A percentile compares a stretch with the other conserved stretches of the same genome.
Evolutionary conservation across 2,888 invertebrate genomes (phyloP).

Genomic region (Bedellia somnulentella): DNA sequence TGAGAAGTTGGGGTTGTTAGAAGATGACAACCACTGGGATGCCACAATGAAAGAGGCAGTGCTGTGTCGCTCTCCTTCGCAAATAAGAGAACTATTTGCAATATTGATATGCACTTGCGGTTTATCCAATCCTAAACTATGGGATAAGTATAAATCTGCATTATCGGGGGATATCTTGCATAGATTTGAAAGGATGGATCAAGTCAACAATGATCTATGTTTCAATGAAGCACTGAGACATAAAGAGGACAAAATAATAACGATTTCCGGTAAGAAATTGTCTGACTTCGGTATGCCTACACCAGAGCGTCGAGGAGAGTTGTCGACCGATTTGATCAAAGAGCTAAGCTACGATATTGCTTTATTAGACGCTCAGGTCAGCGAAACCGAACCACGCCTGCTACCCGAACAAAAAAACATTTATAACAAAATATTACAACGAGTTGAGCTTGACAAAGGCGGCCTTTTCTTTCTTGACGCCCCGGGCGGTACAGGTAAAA

Average conservation of each 20-base stretch:
- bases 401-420: conserved; percentile 8
- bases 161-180: conserved; percentile 6
- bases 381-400: conserved; percentile 10
- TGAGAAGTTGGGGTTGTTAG: conserved; percentile 13
- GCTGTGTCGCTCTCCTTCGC: conserved; percentile 1
- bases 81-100: conserved; percentile 4
- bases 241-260: neutral
- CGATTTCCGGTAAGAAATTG: neutral
- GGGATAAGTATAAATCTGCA: conserved; percentile 4
- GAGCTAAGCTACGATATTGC: conserved; percentile 10
- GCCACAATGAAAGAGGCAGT: conserved; percentile 14
- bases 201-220: neutral
- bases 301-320: conserved; percentile 2
- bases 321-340: conserved; percentile 7
- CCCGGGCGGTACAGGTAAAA: conserved; percentile 7
- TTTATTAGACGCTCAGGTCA: conserved; percentile 7
- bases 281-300: conserved; percentile 3
- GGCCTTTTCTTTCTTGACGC: conserved; percentile 5
- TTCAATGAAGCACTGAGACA: neutral
- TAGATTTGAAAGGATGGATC: neutral
- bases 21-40: conserved; percentile 19
- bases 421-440: conserved; percentile 2
- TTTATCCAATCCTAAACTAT: conserved; percentile 8
- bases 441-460: neutral
- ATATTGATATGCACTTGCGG: conserved; percentile 8